Base-by-base conservation (phyloP, 2,797 vertebrate species). In the Rhinella marina region DNA sequence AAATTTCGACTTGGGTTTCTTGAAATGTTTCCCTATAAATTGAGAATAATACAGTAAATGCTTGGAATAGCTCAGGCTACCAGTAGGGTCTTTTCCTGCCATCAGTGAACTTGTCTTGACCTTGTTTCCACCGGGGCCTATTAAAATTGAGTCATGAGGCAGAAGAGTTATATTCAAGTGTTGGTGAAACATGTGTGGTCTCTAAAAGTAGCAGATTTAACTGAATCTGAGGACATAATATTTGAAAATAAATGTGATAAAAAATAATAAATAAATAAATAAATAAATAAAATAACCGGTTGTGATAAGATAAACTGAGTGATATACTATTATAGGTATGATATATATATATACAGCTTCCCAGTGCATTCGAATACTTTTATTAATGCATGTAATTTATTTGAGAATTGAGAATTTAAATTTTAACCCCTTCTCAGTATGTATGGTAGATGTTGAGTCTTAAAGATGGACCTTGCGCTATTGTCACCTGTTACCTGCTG, bases 101-200 rank as follows among this genome's bases (percentile, higher is more conserved):
- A 96, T 93, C 93, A 86, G 92, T 99, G 97, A 99, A 99, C 98
- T 97, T 94, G 61, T 78, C 41, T 90, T 95, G 97, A 99, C 97
- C 97, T 96, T 92, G 90, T 93, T 95, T 96, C 97, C 97, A 93
- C 77, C 87, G 97, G 97, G 97, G 94, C 94, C 94, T 92, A 96
- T 97, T 97, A 95, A 95, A 95, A 96, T 93, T 93, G 95, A 97
- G 97, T 97, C 96, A 96, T 96, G 98, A 97, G 97, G 97, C 97
- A 97, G 94, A 92, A 93, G 96, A 97, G 96, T 96, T 96, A 97
- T 96, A 97, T 97, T 96, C 95, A 96, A 95, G 91, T 96, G 93
- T 94, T 90, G 94, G 91, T 94, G 96, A 95, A 96, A 95, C 96
- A 95, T 99, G 97, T 99, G 98, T 99, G 98, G 98, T 99, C 98